Conservation (phyloP, 30 jellyfish, hydroid and myxozoan species). For the Calvadosia cruxmelitensis region DNA sequence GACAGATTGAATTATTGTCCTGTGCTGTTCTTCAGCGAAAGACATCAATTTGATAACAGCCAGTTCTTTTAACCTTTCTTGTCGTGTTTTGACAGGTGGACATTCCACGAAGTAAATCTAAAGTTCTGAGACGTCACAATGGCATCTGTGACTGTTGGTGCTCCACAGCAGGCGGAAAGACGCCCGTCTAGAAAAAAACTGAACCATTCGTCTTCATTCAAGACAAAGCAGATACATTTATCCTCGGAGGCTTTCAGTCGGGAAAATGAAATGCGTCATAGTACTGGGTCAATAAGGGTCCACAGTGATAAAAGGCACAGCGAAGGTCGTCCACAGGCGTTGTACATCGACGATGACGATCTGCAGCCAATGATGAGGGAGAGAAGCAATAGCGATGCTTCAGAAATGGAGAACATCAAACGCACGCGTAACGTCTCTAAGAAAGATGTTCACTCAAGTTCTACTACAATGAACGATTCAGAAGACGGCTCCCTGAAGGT, state of each 20-base stretch:
- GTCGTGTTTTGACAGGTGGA: no score
- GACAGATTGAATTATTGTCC: no score
- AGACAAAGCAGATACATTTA: slow-evolving; percentile 9
- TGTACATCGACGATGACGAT: slow-evolving; percentile 1
- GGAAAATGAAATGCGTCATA: slow-evolving; percentile 58
- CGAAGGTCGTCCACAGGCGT: neutral
- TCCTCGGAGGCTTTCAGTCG: slow-evolving; percentile 39
- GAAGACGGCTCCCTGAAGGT: slow-evolving; percentile 27
- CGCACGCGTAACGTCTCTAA: slow-evolving; percentile 25
- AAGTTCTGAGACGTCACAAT: no score
- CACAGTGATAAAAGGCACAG: slow-evolving; percentile 3
- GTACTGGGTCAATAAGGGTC: slow-evolving; percentile 73
- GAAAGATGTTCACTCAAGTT: slow-evolving; percentile 9
- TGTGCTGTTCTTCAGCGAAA: no score
- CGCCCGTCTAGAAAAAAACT: slow-evolving; percentile 24
- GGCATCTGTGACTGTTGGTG: neutral
- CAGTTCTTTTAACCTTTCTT: no score
- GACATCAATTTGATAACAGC: no score
- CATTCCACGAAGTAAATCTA: no score
- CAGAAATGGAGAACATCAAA: slow-evolving; percentile 27
- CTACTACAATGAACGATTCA: slow-evolving; percentile 10
- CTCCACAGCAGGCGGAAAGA: slow-evolving; percentile 8
- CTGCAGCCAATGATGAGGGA: slow-evolving; percentile 8
- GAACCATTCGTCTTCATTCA: slow-evolving; percentile 52
- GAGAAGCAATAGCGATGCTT: neutral